Percentiles rank a stretch among this genome's conserved stretches.
Conservation (phyloP, 1,140 invertebrate genomes). For the Araneus ventricosus region DNA sequence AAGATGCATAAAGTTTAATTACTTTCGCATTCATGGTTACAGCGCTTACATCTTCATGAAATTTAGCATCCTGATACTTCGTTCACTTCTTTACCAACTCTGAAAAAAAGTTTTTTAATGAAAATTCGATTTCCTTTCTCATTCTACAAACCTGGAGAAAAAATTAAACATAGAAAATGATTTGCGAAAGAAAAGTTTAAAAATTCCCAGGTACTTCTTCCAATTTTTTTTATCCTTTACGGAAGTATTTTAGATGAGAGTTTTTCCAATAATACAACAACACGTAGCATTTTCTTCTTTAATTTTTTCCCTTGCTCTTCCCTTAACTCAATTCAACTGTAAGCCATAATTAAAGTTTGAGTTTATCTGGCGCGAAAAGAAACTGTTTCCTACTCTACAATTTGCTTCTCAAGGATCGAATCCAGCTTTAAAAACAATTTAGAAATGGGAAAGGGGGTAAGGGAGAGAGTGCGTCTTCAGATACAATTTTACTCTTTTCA, state of each 20-base stretch:
- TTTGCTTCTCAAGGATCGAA: conserved; percentile 45
- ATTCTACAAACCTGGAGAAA: not conserved
- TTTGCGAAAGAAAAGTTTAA: conserved; percentile 14
- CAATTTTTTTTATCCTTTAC: no score
- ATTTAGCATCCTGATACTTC: no score
- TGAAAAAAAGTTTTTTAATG: not conserved
- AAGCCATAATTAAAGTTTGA: conserved; percentile 55
- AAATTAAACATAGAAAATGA: not conserved
- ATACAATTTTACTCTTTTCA: conserved; percentile 53
- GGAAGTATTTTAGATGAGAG: conserved; percentile 6
- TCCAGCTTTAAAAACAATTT: conserved; percentile 62
- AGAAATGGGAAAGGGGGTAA: not conserved
- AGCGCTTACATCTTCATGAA: no score
- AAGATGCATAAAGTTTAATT: no score
- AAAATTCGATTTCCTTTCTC: conserved; percentile 1
- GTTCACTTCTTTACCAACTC: no score
- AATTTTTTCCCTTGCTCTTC: not conserved
- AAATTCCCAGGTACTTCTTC: not conserved
- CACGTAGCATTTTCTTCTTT: not conserved
- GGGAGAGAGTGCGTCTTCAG: not conserved
- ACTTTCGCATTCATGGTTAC: no score
- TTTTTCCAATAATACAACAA: conserved; percentile 12
- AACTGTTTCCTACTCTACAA: conserved; percentile 47
- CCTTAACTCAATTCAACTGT: conserved; percentile 9
- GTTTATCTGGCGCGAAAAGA: not conserved